phyloP scores from a whole-genome alignment of 2,113 vertebrate genomes.

The Phocoena phocoena region DNA sequence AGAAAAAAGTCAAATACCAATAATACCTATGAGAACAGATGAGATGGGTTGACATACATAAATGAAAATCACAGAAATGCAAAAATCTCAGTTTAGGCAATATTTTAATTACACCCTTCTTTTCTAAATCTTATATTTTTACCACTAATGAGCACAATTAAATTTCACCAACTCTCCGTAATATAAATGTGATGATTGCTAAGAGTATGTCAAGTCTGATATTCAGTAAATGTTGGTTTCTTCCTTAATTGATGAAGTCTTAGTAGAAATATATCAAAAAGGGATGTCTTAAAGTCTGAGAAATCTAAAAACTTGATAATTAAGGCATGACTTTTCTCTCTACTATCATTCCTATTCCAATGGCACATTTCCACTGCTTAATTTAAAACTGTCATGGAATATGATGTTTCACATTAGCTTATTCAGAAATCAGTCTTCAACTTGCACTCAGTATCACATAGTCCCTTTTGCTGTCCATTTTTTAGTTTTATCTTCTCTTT shows the following conservation, averaged over 20 bases:
- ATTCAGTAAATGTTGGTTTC: not conserved
- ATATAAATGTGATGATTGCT: not conserved
- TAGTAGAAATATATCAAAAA: not conserved
- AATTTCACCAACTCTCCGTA: conserved; percentile 15
- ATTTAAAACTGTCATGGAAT: conserved; percentile 14
- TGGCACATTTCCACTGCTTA: not conserved
- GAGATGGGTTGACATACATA: not conserved
- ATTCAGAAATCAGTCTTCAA: conserved; percentile 10
- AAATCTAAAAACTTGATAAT: not conserved
- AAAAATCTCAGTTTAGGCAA: not conserved
- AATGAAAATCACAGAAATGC: conserved; percentile 2
- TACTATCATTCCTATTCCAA: not conserved
- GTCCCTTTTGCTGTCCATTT: not conserved
- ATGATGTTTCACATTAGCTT: not conserved
- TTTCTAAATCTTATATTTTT: not conserved
- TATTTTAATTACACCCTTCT: conserved; percentile 26
- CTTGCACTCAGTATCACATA: not conserved
- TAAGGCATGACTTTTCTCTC: not conserved
- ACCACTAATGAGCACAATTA: not conserved
- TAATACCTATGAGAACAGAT: not conserved
- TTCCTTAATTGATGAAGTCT: not conserved
- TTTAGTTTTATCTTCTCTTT: not conserved
- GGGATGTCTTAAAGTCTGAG: not conserved
- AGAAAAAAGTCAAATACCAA: conserved; percentile 1
- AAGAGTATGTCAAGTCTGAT: not conserved